Conservation (phyloP, 2,797 vertebrate genomes). For the Poecilia wingei region DNA sequence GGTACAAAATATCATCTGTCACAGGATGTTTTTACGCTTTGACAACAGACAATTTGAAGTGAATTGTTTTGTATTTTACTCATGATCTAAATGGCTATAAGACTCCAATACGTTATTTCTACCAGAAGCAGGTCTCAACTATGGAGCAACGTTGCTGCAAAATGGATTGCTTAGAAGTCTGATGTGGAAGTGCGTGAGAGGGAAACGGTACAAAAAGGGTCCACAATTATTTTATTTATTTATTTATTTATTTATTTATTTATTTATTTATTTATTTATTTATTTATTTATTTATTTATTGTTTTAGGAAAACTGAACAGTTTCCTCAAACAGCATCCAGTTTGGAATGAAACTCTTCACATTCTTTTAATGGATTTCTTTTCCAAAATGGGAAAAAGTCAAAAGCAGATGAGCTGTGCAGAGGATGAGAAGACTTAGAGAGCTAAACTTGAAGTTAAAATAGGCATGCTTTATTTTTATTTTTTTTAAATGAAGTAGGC, state of each 20-base stretch:
- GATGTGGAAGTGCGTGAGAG: background rate
- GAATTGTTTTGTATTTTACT: background rate
- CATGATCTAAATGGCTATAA: background rate
- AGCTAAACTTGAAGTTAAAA: conserved; percentile 54
- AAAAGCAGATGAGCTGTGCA: conserved; percentile 56
- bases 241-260: rapidly evolving
- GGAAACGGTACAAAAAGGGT: background rate
- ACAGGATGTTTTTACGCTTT: background rate
- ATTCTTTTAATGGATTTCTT: conserved; percentile 25
- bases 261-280: no score
- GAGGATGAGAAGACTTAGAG: conserved; percentile 43
- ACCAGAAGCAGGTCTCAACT: background rate
- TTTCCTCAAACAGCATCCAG: background rate
- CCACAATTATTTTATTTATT: no score
- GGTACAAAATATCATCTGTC: background rate
- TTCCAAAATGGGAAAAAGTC: conserved; percentile 37
- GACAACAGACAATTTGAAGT: background rate
- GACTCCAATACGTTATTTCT: background rate
- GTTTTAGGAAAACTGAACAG: background rate
- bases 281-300: background rate
- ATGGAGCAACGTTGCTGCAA: background rate
- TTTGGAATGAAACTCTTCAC: conserved; percentile 63
- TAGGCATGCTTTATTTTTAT: conserved; percentile 61
- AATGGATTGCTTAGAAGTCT: background rate
- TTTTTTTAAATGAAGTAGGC: conserved; percentile 59